Conservation (phyloP, 2,113 vertebrate species). For the Sinocyclocheilus anophthalmus region DNA sequence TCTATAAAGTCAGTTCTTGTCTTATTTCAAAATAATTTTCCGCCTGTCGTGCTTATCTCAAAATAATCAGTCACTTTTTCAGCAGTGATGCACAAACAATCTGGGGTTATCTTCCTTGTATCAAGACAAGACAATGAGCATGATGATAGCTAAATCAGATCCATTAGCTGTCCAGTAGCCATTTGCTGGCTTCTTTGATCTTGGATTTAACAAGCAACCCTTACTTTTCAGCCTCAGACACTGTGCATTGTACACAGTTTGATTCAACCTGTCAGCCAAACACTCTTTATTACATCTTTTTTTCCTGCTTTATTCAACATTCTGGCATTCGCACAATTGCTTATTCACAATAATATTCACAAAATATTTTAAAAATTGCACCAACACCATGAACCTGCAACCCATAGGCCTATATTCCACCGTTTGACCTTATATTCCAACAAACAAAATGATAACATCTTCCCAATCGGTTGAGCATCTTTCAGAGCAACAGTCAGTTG, state of each 20-base stretch:
- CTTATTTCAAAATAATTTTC: neutral
- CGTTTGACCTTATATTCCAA: neutral
- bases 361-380: no score
- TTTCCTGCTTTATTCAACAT: neutral
- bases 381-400: neutral
- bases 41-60: neutral
- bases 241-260: neutral
- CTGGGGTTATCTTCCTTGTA: neutral
- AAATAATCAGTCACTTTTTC: slow-evolving; percentile 3
- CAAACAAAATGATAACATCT: neutral
- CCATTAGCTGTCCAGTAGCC: slow-evolving; percentile 23
- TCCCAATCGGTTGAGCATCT: neutral
- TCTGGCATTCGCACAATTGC: neutral
- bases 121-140: slow-evolving; percentile 24
- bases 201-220: neutral
- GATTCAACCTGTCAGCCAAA: neutral
- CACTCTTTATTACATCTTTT: slow-evolving; percentile 5
- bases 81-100: neutral
- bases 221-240: slow-evolving; percentile 16
- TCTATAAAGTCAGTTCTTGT: neutral
- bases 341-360: neutral
- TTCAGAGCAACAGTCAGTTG: no score
- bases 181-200: slow-evolving; percentile 24
- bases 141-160: slow-evolving; percentile 30
- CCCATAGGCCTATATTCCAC: neutral